phyloP scores from a whole-genome alignment of 2,797 vertebrate genomes.

The Manis pentadactyla region DNA sequence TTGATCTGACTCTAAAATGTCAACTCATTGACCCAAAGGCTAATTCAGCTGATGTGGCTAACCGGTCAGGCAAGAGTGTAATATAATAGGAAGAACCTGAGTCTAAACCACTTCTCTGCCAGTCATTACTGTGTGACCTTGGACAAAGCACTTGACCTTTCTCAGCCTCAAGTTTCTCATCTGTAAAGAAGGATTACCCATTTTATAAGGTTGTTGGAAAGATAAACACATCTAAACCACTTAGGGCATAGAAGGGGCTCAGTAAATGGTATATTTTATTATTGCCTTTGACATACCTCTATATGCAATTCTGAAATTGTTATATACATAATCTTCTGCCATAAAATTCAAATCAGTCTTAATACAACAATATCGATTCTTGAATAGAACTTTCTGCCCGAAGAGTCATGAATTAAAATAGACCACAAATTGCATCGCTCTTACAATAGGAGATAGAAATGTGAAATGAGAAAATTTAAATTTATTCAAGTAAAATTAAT shows the following conservation, averaged over 20 bases:
- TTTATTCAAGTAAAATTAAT: constrained; percentile 17
- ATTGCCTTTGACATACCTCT: neutral
- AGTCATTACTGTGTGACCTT: neutral
- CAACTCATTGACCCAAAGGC: neutral
- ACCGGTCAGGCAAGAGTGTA: neutral
- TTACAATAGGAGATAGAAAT: neutral
- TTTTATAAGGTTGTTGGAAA: neutral
- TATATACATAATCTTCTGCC: neutral
- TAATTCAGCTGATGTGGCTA: neutral
- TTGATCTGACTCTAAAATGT: neutral
- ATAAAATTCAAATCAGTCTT: neutral
- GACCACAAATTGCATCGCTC: neutral
- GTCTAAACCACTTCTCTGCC: neutral
- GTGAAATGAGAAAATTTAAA: constrained; percentile 42
- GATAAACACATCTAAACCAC: neutral
- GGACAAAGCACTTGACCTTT: neutral
- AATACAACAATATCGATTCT: neutral
- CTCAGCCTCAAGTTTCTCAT: neutral
- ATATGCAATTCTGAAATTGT: neutral
- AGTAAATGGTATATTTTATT: neutral
- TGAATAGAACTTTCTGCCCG: neutral
- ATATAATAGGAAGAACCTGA: neutral
- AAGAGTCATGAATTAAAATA: constrained; percentile 29
- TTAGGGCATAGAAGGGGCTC: neutral
- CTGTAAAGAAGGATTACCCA: neutral